Conservation (phyloP, 2,113 vertebrate genomes). For the Hippoglossus stenolepis region DNA sequence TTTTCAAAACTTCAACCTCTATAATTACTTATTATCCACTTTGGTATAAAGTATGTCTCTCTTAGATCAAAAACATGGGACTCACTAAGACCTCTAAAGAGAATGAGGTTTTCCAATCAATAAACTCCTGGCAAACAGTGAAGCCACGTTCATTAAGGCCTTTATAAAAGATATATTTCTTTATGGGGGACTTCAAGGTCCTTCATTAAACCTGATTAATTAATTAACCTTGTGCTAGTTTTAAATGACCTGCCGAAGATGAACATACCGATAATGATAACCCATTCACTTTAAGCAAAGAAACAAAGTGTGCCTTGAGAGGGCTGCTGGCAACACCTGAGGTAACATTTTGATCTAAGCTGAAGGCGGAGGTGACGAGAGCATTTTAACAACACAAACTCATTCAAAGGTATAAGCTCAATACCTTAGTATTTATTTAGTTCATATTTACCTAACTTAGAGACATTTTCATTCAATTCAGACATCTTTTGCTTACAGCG, state of each 20-base stretch:
- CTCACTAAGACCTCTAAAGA: conserved; percentile 49
- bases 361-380: conserved; percentile 21
- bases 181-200: conserved; percentile 59
- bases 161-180: conserved; percentile 71
- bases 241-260: conserved; percentile 66
- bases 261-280: conserved; percentile 66
- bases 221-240: conserved; percentile 67
- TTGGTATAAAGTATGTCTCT: background rate
- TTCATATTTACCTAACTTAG: too few relatives aligned
- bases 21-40: background rate
- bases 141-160: conserved; percentile 62
- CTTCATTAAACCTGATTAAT: conserved; percentile 74
- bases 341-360: conserved; percentile 36
- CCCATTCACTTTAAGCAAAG: conserved; percentile 48
- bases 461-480: too few relatives aligned
- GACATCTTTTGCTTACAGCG: too few relatives aligned
- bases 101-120: conserved; percentile 70
- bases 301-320: conserved; percentile 52
- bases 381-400: conserved; percentile 13
- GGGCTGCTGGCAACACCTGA: conserved; percentile 55
- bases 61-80: background rate
- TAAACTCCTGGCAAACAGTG: conserved; percentile 66
- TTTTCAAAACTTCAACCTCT: background rate
- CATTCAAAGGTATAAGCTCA: background rate
- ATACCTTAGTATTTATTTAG: background rate